Evolutionary conservation across 2,888 invertebrate species (phyloP), one percentile per base, ranked within the genome.

Genomic region (Calameuta filiformis): DNA sequence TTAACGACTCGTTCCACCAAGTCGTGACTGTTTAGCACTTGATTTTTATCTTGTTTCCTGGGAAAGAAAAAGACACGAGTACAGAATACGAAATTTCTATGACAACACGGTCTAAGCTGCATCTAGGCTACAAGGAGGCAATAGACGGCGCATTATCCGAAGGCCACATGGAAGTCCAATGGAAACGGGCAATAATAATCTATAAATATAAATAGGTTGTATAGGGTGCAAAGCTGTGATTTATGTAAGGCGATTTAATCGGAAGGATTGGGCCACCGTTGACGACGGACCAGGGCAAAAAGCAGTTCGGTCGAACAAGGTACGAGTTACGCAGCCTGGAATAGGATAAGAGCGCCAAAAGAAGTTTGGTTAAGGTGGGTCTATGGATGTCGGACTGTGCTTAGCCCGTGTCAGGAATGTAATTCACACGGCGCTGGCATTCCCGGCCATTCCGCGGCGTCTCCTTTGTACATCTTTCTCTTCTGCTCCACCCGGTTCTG

Each of bases 361-460:
- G 83, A 83, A 83, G 84, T 85, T 82, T 79, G 83, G 84, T 76
- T 82, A 71, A 85, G 85, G 84, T 83, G 84, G 86, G 83, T 85
- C 83, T 84, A 85, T 83, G 82, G 87, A 86, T 86, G 89, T 87
- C 83, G 86, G 79, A 79, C 82, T 87, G 86, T 84, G 88, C 88
- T 89, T 88, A 89, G 87, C 82, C 87, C 88, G 90, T 89, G 90
- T 90, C 90, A 86, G 87, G 90, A 90, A 89, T 89, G 89, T 89
- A 89, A 90, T 90, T 90, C 90, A 90, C 90, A 89, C 89, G 88
- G 86, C 86, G 85, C 83, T 88, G 89, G 89, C 88, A 89, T 89
- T 89, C 88, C 88, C 85, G 83, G 83, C 81, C 86, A 83, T 88
- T 87, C 85, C 87, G 79, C 80, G 85, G 87, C 86, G 79, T 80